phyloP scores from a whole-genome alignment of 2,113 vertebrate species.

The Paramisgurnus dabryanus region DNA sequence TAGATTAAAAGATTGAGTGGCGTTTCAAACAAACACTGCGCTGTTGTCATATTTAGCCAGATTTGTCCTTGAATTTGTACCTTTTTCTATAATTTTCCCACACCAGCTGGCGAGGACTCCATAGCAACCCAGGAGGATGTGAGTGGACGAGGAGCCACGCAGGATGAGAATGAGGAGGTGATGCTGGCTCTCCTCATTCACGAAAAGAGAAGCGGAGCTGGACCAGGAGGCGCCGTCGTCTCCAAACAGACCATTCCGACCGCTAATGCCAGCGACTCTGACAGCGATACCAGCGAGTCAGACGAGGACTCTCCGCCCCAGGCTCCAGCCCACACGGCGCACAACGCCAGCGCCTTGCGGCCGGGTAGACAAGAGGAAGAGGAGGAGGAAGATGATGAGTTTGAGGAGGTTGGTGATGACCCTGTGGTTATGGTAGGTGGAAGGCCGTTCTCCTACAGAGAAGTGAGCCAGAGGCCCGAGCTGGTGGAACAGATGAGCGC shows the following conservation, averaged over 20 bases:
- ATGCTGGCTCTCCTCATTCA: conserved; percentile 97
- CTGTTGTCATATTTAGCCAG: not conserved
- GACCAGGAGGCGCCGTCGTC: conserved; percentile 57
- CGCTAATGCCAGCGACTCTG: conserved; percentile 87
- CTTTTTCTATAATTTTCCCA: conserved; percentile 1
- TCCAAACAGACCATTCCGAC: conserved; percentile 64
- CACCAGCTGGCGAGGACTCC: conserved; percentile 67
- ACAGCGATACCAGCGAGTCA: conserved; percentile 96
- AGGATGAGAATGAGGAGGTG: conserved; percentile 93
- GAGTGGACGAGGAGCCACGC: conserved; percentile 68
- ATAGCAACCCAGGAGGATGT: conserved; percentile 70
- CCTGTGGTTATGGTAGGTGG: conserved; percentile 88
- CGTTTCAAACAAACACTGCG: not conserved
- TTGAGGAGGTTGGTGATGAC: conserved; percentile 90
- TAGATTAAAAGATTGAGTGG: not conserved
- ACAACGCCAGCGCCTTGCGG: conserved; percentile 32
- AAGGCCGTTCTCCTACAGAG: conserved; percentile 81
- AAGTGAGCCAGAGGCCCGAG: conserved; percentile 92
- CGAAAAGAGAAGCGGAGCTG: conserved; percentile 82
- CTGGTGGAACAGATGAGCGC: conserved; percentile 94
- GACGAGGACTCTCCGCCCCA: conserved; percentile 81
- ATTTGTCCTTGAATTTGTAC: not conserved
- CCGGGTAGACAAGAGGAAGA: conserved; percentile 45
- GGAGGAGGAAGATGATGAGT: conserved; percentile 89
- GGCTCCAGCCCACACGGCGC: conserved; percentile 23